Conservation (phyloP, 2,888 invertebrate species). For the Lithophane leautieri region DNA sequence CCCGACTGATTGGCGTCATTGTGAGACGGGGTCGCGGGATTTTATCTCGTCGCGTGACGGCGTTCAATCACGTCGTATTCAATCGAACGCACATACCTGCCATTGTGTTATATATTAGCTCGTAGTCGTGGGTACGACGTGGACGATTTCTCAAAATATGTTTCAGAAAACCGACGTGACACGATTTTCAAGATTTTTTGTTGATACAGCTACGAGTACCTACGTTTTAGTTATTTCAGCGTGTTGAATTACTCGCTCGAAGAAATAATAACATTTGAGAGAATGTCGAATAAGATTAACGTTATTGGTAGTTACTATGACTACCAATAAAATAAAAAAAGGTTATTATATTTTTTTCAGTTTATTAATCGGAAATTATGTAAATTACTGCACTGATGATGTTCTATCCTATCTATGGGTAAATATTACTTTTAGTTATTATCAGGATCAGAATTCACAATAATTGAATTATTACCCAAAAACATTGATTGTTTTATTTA, state of each 20-base stretch:
- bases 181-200: constrained; percentile 44
- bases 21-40: constrained; percentile 73
- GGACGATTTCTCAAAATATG: constrained; percentile 58
- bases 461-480: not conserved
- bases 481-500: not conserved
- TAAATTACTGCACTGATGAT: not conserved
- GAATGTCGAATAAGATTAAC: constrained; percentile 7
- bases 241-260: not conserved
- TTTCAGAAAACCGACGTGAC: constrained; percentile 48
- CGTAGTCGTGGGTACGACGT: constrained; percentile 29
- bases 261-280: constrained; percentile 20
- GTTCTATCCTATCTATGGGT: not conserved
- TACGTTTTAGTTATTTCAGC: constrained; percentile 31
- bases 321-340: not conserved
- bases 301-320: not conserved
- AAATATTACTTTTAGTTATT: not conserved
- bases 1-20: constrained; percentile 82
- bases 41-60: constrained; percentile 73
- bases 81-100: constrained; percentile 65
- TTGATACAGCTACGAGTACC: constrained; percentile 27
- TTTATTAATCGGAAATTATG: too few species aligned
- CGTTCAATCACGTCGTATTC: constrained; percentile 81
- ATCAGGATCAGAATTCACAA: not conserved
- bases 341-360: not conserved
- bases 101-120: constrained; percentile 60